Evolutionary conservation across 1,140 invertebrate species (phyloP).

Genomic region (Drepana arcuata): DNA sequence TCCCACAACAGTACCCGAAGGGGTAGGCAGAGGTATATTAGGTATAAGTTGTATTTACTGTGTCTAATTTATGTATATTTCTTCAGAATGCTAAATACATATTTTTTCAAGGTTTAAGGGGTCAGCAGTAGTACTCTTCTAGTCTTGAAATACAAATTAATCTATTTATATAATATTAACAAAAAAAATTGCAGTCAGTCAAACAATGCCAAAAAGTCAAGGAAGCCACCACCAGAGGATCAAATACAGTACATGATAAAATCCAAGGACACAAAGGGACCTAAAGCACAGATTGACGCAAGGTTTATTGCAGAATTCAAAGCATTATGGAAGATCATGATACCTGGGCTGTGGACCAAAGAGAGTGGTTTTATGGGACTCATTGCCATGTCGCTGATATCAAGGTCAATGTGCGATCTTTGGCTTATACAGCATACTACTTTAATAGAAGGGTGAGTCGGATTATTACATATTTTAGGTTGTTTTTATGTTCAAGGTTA

Average conservation of each 20-base stretch:
- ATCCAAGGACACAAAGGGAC: constrained; percentile 75
- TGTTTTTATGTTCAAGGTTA: no score
- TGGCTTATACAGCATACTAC: constrained; percentile 97
- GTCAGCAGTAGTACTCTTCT: no score
- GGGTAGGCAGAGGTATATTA: no score
- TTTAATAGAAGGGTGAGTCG: constrained; percentile 90
- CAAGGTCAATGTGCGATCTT: constrained; percentile 94
- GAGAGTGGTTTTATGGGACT: constrained; percentile 86
- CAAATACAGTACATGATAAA: constrained; percentile 85
- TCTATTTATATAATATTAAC: no score
- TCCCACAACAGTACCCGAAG: no score
- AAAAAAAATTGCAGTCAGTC: no score
- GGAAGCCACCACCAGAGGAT: constrained; percentile 68
- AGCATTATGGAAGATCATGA: constrained; percentile 84
- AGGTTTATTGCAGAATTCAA: constrained; percentile 87
- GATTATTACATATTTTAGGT: no score
- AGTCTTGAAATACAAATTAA: no score
- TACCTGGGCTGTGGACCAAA: constrained; percentile 82
- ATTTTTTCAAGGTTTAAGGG: no score
- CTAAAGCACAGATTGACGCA: constrained; percentile 89
- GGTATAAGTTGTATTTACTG: no score
- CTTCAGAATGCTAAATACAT: no score
- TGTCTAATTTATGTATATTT: no score
- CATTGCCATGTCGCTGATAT: constrained; percentile 86
- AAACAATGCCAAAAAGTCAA: constrained; percentile 24